Evolutionary conservation across 2,113 vertebrate species (phyloP).

Genomic region (Nanorana parkeri): DNA sequence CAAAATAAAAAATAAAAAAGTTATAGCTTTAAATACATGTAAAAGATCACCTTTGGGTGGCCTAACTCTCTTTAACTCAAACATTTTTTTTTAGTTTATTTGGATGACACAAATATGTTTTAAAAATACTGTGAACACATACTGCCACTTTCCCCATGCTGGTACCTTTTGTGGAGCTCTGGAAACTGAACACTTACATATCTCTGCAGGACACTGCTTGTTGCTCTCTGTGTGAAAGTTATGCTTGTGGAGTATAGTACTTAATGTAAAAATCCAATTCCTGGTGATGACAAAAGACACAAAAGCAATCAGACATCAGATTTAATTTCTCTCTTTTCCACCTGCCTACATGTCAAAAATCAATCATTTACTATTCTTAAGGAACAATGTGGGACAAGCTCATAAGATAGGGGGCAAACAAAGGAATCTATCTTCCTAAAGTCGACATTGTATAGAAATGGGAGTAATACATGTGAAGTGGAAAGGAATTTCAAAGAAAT

Average conservation of each 20-base stretch:
- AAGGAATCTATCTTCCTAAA: slow-evolving; percentile 29
- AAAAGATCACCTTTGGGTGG: too few species aligned
- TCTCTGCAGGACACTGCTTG: slow-evolving; percentile 15
- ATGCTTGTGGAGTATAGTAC: not conserved
- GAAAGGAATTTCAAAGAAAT: not conserved
- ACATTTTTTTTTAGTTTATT: too few species aligned
- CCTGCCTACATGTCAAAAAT: slow-evolving; percentile 36
- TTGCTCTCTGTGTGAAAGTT: not conserved
- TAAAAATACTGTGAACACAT: too few species aligned
- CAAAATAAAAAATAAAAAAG: too few species aligned
- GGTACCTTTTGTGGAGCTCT: not conserved
- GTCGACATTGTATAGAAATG: slow-evolving; percentile 17
- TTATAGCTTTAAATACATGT: too few species aligned
- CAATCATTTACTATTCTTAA: slow-evolving; percentile 40
- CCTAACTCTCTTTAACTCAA: too few species aligned
- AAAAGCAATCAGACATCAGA: slow-evolving; percentile 40
- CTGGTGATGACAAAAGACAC: slow-evolving; percentile 45
- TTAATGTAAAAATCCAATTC: slow-evolving; percentile 22
- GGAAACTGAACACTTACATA: slow-evolving; percentile 3
- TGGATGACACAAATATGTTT: too few species aligned
- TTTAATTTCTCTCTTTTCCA: slow-evolving; percentile 51
- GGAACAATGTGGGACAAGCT: slow-evolving; percentile 22
- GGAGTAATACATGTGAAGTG: not conserved
- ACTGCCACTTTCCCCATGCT: not conserved
- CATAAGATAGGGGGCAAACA: slow-evolving; percentile 37